Percentiles rank a stretch among this genome's conserved stretches.
phyloP scores from a whole-genome alignment of 2,113 vertebrate species.

The Oncorhynchus kisutch region DNA sequence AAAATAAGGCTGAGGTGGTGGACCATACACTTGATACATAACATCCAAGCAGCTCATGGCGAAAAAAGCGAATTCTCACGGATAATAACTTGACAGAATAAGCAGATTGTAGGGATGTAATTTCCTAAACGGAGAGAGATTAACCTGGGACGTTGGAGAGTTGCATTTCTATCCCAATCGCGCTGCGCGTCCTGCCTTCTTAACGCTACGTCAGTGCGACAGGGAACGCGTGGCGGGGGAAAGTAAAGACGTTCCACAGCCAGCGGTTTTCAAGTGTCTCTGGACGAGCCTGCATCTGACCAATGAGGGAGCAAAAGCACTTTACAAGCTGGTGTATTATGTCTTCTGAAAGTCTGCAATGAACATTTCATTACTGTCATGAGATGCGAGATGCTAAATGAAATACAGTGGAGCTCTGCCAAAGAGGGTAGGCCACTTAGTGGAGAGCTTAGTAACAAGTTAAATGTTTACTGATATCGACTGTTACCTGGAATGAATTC shows the following conservation, averaged over 20 bases:
- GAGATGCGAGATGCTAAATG: not conserved
- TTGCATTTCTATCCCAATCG: not conserved
- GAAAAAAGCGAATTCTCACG: constrained; percentile 62
- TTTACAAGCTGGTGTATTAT: not conserved
- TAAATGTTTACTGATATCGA: too few relatives aligned
- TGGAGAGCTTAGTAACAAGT: too few relatives aligned
- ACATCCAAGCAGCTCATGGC: constrained; percentile 99
- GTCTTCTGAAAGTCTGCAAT: not conserved
- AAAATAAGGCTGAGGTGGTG: constrained; percentile 89
- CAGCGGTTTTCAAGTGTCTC: constrained; percentile 38
- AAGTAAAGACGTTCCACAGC: constrained; percentile 37
- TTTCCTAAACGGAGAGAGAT: constrained; percentile 19
- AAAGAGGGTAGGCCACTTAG: too few relatives aligned
- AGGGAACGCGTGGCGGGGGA: constrained; percentile 38
- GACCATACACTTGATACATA: constrained; percentile 96
- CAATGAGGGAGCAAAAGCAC: constrained; percentile 12
- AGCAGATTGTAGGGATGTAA: constrained; percentile 31
- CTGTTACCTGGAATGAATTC: too few relatives aligned
- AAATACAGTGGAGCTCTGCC: too few relatives aligned
- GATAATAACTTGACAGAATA: constrained; percentile 48
- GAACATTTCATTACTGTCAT: not conserved
- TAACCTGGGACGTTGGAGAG: not conserved
- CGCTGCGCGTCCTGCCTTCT: constrained; percentile 15
- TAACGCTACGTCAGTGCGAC: constrained; percentile 11
- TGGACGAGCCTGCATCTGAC: not conserved